Evolutionary conservation across 2,113 vertebrate species (phyloP).

Genomic region (Mola mola): DNA sequence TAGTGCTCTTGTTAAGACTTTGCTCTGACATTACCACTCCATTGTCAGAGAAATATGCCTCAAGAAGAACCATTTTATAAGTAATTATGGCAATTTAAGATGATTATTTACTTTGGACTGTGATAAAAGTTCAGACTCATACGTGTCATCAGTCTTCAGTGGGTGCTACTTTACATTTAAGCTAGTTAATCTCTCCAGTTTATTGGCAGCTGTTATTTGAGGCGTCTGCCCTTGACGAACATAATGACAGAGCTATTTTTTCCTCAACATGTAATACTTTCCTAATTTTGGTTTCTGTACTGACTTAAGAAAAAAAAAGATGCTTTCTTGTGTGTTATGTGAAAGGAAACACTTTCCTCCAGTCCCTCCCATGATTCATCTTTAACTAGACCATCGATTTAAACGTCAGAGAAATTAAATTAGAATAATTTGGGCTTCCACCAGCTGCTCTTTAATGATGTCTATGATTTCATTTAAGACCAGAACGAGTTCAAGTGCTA

Average conservation of each 20-base stretch:
- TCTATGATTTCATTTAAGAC: background rate
- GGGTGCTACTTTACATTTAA: constrained; percentile 18
- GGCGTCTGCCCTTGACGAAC: constrained; percentile 3
- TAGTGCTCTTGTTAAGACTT: background rate
- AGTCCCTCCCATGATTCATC: constrained; percentile 15
- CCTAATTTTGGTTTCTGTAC: constrained; percentile 20
- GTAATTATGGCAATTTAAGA: background rate
- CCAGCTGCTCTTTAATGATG: constrained; percentile 21
- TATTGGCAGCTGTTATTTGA: constrained; percentile 44
- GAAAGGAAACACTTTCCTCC: background rate
- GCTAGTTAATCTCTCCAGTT: constrained; percentile 12
- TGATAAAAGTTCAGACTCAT: background rate
- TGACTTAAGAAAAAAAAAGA: constrained; percentile 10
- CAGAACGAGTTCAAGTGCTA: background rate
- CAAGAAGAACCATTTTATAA: background rate
- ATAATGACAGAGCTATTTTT: constrained; percentile 35
- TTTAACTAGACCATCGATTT: constrained; percentile 2
- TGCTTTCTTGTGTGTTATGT: constrained; percentile 17
- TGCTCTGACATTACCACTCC: background rate
- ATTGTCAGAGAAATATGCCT: too few relatives aligned
- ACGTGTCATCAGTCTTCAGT: constrained; percentile 1
- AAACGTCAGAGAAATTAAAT: constrained; percentile 18
- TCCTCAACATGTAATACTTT: constrained; percentile 35
- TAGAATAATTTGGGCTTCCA: constrained; percentile 1
- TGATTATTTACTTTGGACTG: background rate